Evolutionary conservation across 2,888 invertebrate species (phyloP), one percentile per base, ranked within the genome.

Genomic region (Sceliomorpha sp.): DNA sequence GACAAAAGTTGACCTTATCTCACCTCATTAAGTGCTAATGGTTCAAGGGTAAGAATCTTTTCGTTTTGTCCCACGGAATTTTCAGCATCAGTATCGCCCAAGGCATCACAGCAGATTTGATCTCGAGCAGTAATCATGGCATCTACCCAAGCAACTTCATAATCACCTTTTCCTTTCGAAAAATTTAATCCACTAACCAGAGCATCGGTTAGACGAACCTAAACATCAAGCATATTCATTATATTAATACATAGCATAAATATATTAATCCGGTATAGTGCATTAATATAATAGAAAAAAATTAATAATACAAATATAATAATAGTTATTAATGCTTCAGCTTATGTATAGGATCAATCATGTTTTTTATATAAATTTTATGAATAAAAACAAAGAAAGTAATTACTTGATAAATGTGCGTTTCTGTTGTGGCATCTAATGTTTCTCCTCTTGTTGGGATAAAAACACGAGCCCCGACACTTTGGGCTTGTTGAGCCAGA

Each of bases 61-160:
- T 86, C 86, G 31, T 72, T 82, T 55, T 90, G 89, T 70, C 90
- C 89, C 27, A 85, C 78, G 26, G 87, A 88, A 26, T 86, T 78
- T 29, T 88, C 89, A 58, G 89, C 77, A 75, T 89, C 89, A 0
- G 89, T 89, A 73, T 92, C 92, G 42, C 91, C 89, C 72, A 92
- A 92, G 39, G 92, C 90, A 39, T 92, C 91, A 0, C 92, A 89
- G 50, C 87, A 86, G 48, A 87, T 78, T 59, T 87, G 87, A 73
- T 88, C 88, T 27, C 88, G 84, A 9, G 92, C 89, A 7, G 92
- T 91, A 58, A 96, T 92, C 75, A 92, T 90, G 0, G 96, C 97
- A 84, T 96, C 94, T 7, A 99, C 91, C 98, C 98, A 99, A 0
- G 98, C 96, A n/a, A 99, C 92, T 88, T 99, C 98, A 0, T 96